Percentiles rank a stretch among this genome's conserved stretches.
Evolutionary conservation across 2,888 invertebrate genomes (phyloP).

Genomic region (Embidobia sp.): DNA sequence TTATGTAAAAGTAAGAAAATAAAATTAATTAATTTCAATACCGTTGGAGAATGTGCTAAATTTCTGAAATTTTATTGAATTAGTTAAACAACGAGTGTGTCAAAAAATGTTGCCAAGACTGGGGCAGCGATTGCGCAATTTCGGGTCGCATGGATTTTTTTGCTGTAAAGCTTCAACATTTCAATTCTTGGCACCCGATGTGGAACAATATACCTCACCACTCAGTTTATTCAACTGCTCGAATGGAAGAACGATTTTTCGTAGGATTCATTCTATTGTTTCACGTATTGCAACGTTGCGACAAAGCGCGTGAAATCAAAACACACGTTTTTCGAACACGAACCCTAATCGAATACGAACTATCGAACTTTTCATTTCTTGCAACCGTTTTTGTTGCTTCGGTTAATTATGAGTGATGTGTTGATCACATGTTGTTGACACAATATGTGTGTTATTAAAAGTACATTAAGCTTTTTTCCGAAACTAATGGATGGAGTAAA

Average conservation of each 20-base stretch:
- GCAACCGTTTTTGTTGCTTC: too few relatives aligned
- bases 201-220: conserved; percentile 28
- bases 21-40: too few relatives aligned
- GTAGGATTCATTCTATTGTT: conserved; percentile 19
- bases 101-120: conserved; percentile 6
- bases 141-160: conserved; percentile 2
- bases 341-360: too few relatives aligned
- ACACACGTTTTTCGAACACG: not conserved
- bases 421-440: not conserved
- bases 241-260: conserved; percentile 8
- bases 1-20: too few relatives aligned
- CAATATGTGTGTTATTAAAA: conserved; percentile 2
- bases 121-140: conserved; percentile 15
- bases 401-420: not conserved
- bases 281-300: not conserved
- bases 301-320: not conserved
- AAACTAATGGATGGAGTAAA: not conserved
- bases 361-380: too few relatives aligned
- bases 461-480: not conserved
- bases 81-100: not conserved
- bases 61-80: conserved; percentile 5
- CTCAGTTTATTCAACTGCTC: conserved; percentile 14
- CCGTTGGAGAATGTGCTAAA: too few relatives aligned
- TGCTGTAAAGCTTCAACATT: conserved; percentile 22
- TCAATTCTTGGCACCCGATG: conserved; percentile 28